These are phyloP conservation scores for Barbus barbus DNA, from an alignment of 2,113 vertebrate genomes.

Conservation along the genomic window DNA sequence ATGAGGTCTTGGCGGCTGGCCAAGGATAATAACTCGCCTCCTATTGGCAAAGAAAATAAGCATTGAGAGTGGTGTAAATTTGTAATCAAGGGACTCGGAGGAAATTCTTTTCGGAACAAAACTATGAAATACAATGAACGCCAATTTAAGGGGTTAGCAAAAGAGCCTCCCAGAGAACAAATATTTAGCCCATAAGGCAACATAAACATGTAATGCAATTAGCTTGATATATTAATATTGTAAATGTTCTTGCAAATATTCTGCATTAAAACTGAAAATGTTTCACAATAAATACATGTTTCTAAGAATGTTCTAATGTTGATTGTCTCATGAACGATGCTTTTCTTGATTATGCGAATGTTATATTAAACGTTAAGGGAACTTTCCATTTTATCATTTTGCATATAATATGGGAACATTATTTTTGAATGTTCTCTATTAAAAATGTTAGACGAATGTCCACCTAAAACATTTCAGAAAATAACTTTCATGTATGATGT, in stretches of 20 bases:
- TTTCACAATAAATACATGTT: not conserved
- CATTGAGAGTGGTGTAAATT: slow-evolving; percentile 36
- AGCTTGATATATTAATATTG: not conserved
- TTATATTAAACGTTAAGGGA: not conserved
- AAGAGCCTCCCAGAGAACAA: not conserved
- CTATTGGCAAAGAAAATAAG: slow-evolving; percentile 52
- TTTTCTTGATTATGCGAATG: not conserved
- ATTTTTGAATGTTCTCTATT: not conserved
- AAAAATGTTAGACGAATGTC: not conserved
- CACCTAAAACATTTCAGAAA: not conserved
- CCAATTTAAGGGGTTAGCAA: slow-evolving; percentile 29
- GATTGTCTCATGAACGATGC: not conserved
- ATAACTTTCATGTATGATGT: not conserved
- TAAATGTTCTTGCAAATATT: not conserved
- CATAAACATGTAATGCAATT: slow-evolving; percentile 19
- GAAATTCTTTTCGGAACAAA: slow-evolving; percentile 57
- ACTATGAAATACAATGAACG: slow-evolving; percentile 44
- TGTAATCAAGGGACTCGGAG: slow-evolving; percentile 54
- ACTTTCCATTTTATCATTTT: not conserved
- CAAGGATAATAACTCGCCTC: slow-evolving; percentile 55
- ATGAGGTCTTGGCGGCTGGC: slow-evolving; percentile 32
- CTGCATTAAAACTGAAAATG: not conserved
- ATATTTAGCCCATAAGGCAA: slow-evolving; percentile 21
- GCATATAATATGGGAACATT: not conserved
- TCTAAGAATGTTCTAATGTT: too few species aligned